phyloP scores from a whole-genome alignment of 2,797 vertebrate species.

The Lateolabrax maculatus region DNA sequence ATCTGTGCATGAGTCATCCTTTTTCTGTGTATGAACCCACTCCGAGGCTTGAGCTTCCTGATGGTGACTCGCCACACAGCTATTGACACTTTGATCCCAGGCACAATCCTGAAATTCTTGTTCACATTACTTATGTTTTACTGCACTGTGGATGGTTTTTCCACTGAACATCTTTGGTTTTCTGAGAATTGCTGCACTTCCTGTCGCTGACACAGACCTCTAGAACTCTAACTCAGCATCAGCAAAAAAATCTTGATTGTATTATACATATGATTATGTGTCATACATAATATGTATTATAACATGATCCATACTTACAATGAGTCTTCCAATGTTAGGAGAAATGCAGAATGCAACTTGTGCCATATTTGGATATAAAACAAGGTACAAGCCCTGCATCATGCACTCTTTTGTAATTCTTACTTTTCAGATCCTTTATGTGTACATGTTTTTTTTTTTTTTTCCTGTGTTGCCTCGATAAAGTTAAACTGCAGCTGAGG shows the following conservation, averaged over 20 bases:
- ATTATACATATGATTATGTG: too few relatives aligned
- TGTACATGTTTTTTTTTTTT: slow-evolving; percentile 4
- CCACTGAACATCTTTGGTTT: slow-evolving; percentile 41
- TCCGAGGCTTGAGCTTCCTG: slow-evolving; percentile 68
- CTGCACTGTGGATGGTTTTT: slow-evolving; percentile 55
- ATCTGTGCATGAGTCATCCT: slow-evolving; percentile 80
- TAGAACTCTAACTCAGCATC: neutral
- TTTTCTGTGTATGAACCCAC: slow-evolving; percentile 74
- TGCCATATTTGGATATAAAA: neutral
- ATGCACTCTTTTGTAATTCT: neutral
- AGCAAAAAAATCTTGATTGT: neutral
- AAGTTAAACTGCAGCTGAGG: slow-evolving; percentile 34
- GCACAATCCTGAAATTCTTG: slow-evolving; percentile 80
- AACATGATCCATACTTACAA: neutral
- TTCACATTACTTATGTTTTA: slow-evolving; percentile 52
- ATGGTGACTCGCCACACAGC: slow-evolving; percentile 73
- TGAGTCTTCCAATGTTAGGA: neutral
- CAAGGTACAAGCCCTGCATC: neutral
- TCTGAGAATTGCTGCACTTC: slow-evolving; percentile 42
- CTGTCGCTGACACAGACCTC: neutral
- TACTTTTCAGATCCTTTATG: slow-evolving; percentile 11
- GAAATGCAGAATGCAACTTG: neutral
- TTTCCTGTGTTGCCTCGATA: neutral
- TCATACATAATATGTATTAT: too few relatives aligned
- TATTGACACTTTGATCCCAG: slow-evolving; percentile 76